Percentiles rank a stretch among this genome's conserved stretches.
Conservation (phyloP, 1,140 invertebrate genomes). For the Pogonomyrmex californicus region DNA sequence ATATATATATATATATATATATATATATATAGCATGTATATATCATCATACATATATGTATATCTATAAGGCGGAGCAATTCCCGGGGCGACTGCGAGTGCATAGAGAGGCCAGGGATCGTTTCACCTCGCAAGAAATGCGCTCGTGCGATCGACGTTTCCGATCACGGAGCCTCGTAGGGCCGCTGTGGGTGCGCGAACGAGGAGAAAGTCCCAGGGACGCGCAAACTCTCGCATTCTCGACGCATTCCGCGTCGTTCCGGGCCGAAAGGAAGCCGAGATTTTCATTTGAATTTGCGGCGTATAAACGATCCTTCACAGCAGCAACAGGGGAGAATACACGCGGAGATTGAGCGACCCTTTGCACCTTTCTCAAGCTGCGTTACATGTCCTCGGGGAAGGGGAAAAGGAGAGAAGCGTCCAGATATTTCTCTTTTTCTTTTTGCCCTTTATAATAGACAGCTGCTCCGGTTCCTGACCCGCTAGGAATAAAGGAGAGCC, state of each 20-base stretch:
- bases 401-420: background rate
- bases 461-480: conserved; percentile 3
- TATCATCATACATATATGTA: background rate
- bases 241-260: background rate
- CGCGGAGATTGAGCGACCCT: background rate
- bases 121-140: conserved; percentile 5
- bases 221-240: conserved; percentile 11
- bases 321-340: background rate
- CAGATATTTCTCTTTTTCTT: background rate
- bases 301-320: background rate
- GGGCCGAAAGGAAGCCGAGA: background rate
- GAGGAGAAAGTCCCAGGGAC: conserved; percentile 52
- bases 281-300: conserved; percentile 9
- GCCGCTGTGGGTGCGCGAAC: conserved; percentile 1
- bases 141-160: background rate
- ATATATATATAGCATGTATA: background rate
- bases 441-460: conserved; percentile 9
- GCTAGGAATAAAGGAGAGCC: conserved; percentile 1
- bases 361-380: background rate
- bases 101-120: background rate
- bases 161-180: background rate
- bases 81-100: background rate
- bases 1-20: background rate
- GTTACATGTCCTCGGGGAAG: background rate
- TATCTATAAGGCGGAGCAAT: background rate